Evolutionary conservation across 2,113 vertebrate species (phyloP).

Genomic region (Orcinus orca): DNA sequence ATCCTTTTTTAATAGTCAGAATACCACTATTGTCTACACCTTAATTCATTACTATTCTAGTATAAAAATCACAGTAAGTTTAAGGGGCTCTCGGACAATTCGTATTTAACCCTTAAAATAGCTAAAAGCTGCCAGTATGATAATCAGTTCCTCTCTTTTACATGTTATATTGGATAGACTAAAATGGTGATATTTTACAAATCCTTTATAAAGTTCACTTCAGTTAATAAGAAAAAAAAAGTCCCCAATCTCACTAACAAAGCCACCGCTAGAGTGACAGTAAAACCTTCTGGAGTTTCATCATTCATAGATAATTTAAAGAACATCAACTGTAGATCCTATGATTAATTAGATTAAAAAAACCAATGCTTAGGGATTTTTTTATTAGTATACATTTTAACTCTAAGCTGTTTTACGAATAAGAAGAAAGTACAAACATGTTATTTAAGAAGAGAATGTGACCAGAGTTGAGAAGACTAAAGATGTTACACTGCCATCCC

Average conservation of each 20-base stretch:
- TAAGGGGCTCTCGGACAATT: not conserved
- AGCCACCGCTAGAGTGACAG: not conserved
- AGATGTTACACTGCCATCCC: not conserved
- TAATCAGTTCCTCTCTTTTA: not conserved
- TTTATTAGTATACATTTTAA: not conserved
- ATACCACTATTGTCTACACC: not conserved
- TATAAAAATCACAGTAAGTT: not conserved
- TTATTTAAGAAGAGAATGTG: not conserved
- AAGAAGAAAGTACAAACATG: not conserved
- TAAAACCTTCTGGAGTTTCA: not conserved
- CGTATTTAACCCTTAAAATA: not conserved
- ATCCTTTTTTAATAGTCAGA: not conserved
- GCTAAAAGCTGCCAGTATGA: not conserved
- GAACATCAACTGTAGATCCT: not conserved
- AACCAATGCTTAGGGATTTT: not conserved
- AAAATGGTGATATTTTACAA: not conserved
- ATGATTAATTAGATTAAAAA: not conserved
- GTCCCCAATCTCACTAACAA: not conserved
- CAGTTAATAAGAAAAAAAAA: not conserved
- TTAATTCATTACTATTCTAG: not conserved
- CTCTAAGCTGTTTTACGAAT: not conserved
- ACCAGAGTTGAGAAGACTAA: not conserved
- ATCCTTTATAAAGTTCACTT: conserved; percentile 7
- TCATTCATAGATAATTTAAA: not conserved
- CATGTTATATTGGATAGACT: not conserved